Evolutionary conservation across 2,888 invertebrate species (phyloP).

Genomic region (Drosophila tanythrix): DNA sequence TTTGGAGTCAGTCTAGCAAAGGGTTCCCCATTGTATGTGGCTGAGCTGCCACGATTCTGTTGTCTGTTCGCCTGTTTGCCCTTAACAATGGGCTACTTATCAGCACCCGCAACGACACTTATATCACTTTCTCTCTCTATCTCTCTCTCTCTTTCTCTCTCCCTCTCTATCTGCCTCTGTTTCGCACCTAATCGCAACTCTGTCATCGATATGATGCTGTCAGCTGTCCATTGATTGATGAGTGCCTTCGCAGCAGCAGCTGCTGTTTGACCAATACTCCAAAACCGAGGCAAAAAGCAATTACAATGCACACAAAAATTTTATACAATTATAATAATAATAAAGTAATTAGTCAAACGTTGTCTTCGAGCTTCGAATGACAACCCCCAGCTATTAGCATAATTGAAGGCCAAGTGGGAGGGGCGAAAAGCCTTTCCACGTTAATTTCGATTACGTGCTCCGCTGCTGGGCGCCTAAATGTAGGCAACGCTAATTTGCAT

Average conservation of each 20-base stretch:
- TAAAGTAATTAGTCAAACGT: conserved; percentile 62
- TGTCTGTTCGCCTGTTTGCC: conserved; percentile 9
- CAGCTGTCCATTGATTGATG: conserved; percentile 48
- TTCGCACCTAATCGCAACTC: conserved; percentile 18
- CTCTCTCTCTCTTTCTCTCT: neutral
- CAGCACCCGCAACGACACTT: conserved; percentile 5
- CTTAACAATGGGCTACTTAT: conserved; percentile 40
- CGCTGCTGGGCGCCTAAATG: conserved; percentile 36
- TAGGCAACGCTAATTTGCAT: conserved; percentile 65
- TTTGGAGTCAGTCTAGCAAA: neutral
- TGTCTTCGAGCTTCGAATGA: conserved; percentile 32
- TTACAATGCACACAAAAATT: conserved; percentile 34
- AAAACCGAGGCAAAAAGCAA: conserved; percentile 15
- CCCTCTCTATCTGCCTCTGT: neutral
- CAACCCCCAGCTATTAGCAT: conserved; percentile 46
- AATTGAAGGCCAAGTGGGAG: conserved; percentile 65
- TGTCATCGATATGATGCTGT: conserved; percentile 24
- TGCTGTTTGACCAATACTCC: conserved; percentile 17
- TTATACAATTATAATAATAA: conserved; percentile 52
- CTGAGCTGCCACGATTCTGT: conserved; percentile 23
- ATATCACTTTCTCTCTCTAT: neutral
- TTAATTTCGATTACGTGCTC: conserved; percentile 63
- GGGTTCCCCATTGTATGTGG: conserved; percentile 14
- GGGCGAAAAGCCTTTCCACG: conserved; percentile 40
- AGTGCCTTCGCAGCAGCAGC: conserved; percentile 11